These are phyloP conservation scores for Gibbula magus DNA, from an alignment of 2,888 invertebrate genomes.

Conservation along the genomic window DNA sequence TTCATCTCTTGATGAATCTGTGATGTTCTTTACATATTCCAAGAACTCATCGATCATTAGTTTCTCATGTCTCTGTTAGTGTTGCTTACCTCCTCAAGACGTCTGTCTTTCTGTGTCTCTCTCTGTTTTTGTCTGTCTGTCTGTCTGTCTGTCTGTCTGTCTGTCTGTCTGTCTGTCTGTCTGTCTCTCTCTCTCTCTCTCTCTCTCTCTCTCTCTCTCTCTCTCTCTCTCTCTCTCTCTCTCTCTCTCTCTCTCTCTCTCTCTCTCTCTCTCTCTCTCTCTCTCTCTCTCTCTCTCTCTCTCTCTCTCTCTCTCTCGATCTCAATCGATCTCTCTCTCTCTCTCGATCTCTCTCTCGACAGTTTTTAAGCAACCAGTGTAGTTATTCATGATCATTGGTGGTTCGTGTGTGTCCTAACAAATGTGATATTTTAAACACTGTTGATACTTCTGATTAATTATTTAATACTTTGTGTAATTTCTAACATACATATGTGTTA, in stretches of 20 bases:
- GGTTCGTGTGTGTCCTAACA: no score
- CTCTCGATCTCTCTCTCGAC: slow-evolving; percentile 13
- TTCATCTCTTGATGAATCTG: no score
- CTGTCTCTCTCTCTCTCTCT: background rate
- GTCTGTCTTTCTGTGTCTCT: background rate
- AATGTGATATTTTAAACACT: no score
- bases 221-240: slow-evolving; percentile 5
- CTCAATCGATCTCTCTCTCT: background rate
- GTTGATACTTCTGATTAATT: no score
- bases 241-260: slow-evolving; percentile 10
- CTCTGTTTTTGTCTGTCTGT: slow-evolving; percentile 1
- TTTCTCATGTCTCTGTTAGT: no score
- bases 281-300: background rate
- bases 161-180: background rate
- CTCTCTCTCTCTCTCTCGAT: background rate
- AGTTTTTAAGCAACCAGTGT: no score
- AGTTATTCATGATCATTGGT: no score
- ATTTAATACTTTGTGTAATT: no score
- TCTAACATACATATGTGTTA: no score
- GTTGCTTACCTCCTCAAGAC: no score
- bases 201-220: background rate
- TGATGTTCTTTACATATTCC: no score
- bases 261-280: background rate
- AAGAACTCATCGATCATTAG: no score
- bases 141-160: background rate